Evolutionary conservation across 2,888 invertebrate species (phyloP), one percentile per base, ranked within the genome.

Genomic region (Cetonia aurata): DNA sequence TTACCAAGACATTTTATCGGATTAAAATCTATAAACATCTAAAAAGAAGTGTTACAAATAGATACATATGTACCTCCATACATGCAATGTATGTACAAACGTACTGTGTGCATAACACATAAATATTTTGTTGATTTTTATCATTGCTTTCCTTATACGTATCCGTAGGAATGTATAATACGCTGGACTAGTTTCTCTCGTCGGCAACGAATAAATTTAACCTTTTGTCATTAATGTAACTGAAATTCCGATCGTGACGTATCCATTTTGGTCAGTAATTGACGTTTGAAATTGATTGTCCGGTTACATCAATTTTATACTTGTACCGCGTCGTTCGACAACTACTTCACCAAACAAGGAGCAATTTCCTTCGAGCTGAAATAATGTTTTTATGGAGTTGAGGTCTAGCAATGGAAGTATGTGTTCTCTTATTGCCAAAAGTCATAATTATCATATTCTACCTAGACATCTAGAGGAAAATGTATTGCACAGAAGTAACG

Each of bases 241-340:
- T 56, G 41, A 56, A 56, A 37, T 56, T 56, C 56, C 56, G 17
- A 15, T 15, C 56, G 56, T 56, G 41, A 13, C 37, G 37, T 56
- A 56, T 56, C 41, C 56, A 56, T 56, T 56, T 13, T 15, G 15
- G 9, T 13, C 37, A 9, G 56, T 56, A 56, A 56, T 56, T 56
- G 56, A 56, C 37, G 37, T 56, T 56, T 41, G 17, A 10, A 56
- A 56, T 56, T 33, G 56, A 56, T 56, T 15, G 37, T 41, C 25
- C 10, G 41, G 13, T 41, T 17, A 17, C 56, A 56, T 33, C 56
- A 37, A 56, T 37, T 56, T 56, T 56, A 56, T 56, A 9, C 37
- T 37, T 17, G 4, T 25, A 25, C 25, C 4, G 25, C 9, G 41
- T 15, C 44, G 13, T n/a, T 13, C 6, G n/a, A 41, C 15, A 13